Evolutionary conservation across 2,113 vertebrate genomes (phyloP).

Genomic region (Merops nubicus): DNA sequence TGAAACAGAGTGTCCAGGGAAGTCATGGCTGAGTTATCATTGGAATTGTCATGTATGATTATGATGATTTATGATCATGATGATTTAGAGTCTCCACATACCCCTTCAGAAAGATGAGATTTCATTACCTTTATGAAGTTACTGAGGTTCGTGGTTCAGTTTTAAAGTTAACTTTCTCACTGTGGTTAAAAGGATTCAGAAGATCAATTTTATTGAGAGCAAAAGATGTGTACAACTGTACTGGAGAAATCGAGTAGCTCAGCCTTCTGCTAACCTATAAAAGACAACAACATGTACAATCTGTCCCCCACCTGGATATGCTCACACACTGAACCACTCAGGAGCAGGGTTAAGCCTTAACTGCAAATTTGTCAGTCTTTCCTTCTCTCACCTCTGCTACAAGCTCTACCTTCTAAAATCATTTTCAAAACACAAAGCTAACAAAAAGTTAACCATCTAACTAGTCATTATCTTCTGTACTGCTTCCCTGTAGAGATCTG

Average conservation of each 20-base stretch:
- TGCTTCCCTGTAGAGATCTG: not conserved
- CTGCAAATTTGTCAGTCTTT: not conserved
- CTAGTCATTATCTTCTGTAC: not conserved
- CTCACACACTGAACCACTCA: not conserved
- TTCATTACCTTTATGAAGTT: not conserved
- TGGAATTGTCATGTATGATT: not conserved
- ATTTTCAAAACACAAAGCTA: not conserved
- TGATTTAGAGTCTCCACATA: not conserved
- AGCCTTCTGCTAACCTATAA: not conserved
- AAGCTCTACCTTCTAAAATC: not conserved
- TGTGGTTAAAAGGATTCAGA: not conserved
- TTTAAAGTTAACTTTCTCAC: not conserved
- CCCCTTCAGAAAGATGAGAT: not conserved
- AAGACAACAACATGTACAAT: not conserved
- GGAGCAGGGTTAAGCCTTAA: not conserved
- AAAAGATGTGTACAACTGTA: not conserved
- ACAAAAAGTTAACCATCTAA: not conserved
- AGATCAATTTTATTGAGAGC: not conserved
- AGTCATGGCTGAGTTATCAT: not conserved
- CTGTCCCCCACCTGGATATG: not conserved
- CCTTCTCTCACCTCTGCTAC: accelerated
- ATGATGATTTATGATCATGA: not conserved
- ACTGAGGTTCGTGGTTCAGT: not conserved
- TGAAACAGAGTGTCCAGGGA: not conserved
- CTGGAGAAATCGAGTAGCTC: not conserved